Percentiles rank a stretch among this genome's conserved stretches.
Evolutionary conservation across 2,888 invertebrate species (phyloP).

Genomic region (Eupithecia dodoneata): DNA sequence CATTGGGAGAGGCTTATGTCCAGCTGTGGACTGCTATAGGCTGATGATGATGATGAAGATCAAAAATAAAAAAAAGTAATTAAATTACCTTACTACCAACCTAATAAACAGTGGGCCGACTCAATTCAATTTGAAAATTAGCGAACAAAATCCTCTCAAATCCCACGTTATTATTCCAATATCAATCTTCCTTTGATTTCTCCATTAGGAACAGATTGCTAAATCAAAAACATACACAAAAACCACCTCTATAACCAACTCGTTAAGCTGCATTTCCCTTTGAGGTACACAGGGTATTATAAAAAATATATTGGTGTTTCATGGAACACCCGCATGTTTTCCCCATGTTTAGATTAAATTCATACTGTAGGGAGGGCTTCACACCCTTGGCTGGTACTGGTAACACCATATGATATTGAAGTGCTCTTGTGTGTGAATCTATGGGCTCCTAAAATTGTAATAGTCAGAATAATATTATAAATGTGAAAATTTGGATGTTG

Average conservation of each 20-base stretch:
- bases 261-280: conserved; percentile 45
- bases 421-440: conserved; percentile 19
- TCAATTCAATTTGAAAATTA: conserved; percentile 22
- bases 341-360: conserved; percentile 65
- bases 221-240: conserved; percentile 51
- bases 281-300: conserved; percentile 36
- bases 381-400: conserved; percentile 54
- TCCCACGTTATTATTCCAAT: conserved; percentile 73
- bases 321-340: conserved; percentile 71
- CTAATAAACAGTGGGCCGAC: not conserved
- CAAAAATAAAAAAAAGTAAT: not conserved
- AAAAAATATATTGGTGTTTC: conserved; percentile 59
- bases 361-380: conserved; percentile 50
- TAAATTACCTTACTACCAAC: not conserved
- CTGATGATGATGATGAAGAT: no score
- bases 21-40: no score
- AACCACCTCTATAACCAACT: conserved; percentile 26
- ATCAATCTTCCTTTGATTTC: conserved; percentile 78
- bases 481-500: no score
- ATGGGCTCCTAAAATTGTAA: not conserved
- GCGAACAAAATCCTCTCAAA: conserved; percentile 48
- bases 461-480: no score
- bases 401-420: conserved; percentile 34
- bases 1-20: no score
- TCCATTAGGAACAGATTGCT: conserved; percentile 70